Base-by-base conservation (phyloP, 2,797 vertebrate genomes). In the Halcyon leucocephala region DNA sequence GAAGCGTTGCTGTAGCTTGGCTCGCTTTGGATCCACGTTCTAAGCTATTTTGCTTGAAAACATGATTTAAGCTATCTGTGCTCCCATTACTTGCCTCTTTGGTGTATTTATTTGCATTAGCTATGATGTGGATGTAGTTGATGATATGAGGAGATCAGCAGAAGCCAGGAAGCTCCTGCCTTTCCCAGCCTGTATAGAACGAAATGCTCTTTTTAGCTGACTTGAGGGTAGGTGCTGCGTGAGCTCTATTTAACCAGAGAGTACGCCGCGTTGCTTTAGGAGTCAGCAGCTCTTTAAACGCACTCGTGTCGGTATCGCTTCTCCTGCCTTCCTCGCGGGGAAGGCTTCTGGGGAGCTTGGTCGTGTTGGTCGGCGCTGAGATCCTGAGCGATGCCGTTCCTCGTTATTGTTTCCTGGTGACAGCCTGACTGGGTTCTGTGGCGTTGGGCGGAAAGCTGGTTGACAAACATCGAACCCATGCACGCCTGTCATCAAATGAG, bases 241-340 rank as follows among this genome's bases (percentile, higher is more conserved):
- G n/a, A 66, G 80, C 65, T 70, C 22, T 41, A 21, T 29, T 12
- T 6, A 10, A 65, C 39, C 12, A n/a, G 83, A 25, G 25, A 5
- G 37, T 6, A 1, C 1, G 6, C 64, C 5, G 28, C 0, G 1
- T 5, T 54, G 64, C 5, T 41, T 22, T 12, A 25, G 61, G 77
- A 41, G 78, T 61, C 89, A 58, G 92, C 69, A 61, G 65, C 67
- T 79, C 48, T 64, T 29, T 3, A 3, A 19, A 22, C 55, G 61
- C 25, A 0, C 14, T 37, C 0, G 0, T 19, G 67, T 46, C 31
- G 3, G 0, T 12, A 0, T 81, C 5, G 2, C 19, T 6, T 5
- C 20, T 31, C 33, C 35, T 58, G 82, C 51, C 57, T 19, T 41
- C 5, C 58, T 20, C 2, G 4, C 5, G 52, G 35, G 48, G 19